phyloP scores from a whole-genome alignment of 2,888 invertebrate genomes.

The Cerceris ruficornis region DNA sequence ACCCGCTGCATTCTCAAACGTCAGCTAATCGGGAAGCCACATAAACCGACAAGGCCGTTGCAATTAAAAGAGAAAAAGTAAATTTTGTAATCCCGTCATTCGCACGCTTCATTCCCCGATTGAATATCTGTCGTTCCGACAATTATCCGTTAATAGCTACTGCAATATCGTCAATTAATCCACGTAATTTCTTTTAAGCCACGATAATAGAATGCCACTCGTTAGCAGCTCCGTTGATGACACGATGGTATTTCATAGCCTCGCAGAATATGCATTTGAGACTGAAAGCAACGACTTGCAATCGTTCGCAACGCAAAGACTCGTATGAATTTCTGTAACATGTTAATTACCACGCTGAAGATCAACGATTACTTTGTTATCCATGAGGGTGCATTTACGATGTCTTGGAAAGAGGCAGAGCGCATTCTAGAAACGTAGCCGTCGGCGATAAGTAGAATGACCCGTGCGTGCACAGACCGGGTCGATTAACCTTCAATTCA shows the following conservation, averaged over 20 bases:
- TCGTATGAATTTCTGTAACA: neutral
- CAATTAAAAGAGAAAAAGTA: neutral
- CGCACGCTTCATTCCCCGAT: too few species aligned
- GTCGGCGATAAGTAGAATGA: conserved; percentile 8
- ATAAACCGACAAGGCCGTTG: neutral
- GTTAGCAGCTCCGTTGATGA: too few species aligned
- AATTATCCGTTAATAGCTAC: too few species aligned
- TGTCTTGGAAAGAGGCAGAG: too few species aligned
- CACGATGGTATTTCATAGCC: too few species aligned
- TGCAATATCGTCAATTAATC: too few species aligned
- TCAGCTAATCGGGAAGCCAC: conserved; percentile 23
- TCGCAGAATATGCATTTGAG: too few species aligned
- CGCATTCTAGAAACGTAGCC: neutral
- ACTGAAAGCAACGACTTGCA: too few species aligned
- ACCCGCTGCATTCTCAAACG: conserved; percentile 14
- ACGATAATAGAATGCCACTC: too few species aligned
- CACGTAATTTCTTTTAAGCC: too few species aligned
- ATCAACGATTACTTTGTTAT: neutral
- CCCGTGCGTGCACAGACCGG: conserved; percentile 1
- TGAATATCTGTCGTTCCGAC: too few species aligned
- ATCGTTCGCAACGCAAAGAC: too few species aligned
- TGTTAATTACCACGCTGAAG: neutral
- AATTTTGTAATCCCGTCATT: neutral
- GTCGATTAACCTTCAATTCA: conserved; percentile 24
- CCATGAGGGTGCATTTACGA: neutral